These are phyloP conservation scores for Chelonia mydas DNA, from an alignment of 2,797 vertebrate genomes.

Conservation along the genomic window DNA sequence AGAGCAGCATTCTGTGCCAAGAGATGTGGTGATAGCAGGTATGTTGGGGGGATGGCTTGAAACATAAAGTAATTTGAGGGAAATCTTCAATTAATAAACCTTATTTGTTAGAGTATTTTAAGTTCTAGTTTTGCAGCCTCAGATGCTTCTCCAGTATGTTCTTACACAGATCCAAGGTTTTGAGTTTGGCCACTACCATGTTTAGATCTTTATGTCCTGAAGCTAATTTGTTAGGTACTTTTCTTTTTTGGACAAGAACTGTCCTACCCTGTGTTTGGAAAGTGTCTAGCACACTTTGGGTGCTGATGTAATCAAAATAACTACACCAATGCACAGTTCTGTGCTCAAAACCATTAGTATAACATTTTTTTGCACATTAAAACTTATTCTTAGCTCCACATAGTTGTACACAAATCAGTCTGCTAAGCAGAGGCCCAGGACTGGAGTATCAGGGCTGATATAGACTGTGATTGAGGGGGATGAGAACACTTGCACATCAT, in stretches of 20 bases:
- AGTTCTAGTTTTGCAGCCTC: background rate
- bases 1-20: constrained; percentile 37
- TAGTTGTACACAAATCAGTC: fast-evolving
- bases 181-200: background rate
- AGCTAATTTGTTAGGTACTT: background rate
- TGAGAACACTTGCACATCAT: fast-evolving
- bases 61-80: background rate
- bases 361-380: fast-evolving
- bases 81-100: background rate
- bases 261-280: background rate
- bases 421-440: background rate
- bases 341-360: background rate
- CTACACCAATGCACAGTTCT: background rate
- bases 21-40: constrained; percentile 27
- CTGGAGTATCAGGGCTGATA: background rate
- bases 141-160: background rate
- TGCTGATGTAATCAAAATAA: fast-evolving
- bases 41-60: background rate
- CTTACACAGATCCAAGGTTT: fast-evolving
- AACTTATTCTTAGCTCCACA: fast-evolving
- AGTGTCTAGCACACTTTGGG: fast-evolving
- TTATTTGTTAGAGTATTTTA: background rate
- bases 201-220: fast-evolving
- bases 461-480: fast-evolving
- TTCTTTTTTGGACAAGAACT: background rate